Base-by-base conservation (phyloP, 2,797 vertebrate genomes). In the Xerus rutilus region DNA sequence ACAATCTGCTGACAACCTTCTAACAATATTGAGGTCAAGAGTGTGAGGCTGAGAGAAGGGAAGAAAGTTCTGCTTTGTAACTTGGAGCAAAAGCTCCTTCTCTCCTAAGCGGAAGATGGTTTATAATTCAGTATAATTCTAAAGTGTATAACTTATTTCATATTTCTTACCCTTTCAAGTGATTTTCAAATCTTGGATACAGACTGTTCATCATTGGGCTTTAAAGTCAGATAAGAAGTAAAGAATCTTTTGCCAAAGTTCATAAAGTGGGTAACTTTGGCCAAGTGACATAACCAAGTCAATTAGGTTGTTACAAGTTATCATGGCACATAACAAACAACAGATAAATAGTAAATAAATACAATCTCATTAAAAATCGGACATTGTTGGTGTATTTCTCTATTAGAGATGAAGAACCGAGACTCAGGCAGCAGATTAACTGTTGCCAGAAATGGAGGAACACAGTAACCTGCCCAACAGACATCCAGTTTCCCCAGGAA, bases 121-220 rank as follows among this genome's bases (percentile, higher is more conserved):
- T 59, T 67, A 64, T 59, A 72, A 76, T 54, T 0, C 4, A 25
- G 9, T 52, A 39, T 76, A 11, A 89, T 39, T 69, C 13, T 64
- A 52, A 77, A 64, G 5, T 45, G 39, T 57, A 7, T 14, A 74
- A 81, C 30, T 69, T 64, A 0, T 20, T 86, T 92, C 73, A 0
- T 23, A 59, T 52, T 81, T 81, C 59, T 15, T 17, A 91, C 2
- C 0, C 0, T 83, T 65, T 54, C 7, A 30, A 65, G n/a, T 43
- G 43, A 4, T 65, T 78, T 94, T 59, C 3, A 43, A 70, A 90
- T 14, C n/a, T 54, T 47, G 4, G 15, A 52, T 18, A 18, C 4
- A 73, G 0, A 5, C 6, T 32, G 0, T 32, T 57, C 14, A 88
- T n/a, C 17, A 64, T 2, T 18, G 0, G 35, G 4, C 18, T 70